Percentiles rank a stretch among this genome's conserved stretches.
phyloP scores from a whole-genome alignment of 2,797 vertebrate species.

The Lacerta agilis region DNA sequence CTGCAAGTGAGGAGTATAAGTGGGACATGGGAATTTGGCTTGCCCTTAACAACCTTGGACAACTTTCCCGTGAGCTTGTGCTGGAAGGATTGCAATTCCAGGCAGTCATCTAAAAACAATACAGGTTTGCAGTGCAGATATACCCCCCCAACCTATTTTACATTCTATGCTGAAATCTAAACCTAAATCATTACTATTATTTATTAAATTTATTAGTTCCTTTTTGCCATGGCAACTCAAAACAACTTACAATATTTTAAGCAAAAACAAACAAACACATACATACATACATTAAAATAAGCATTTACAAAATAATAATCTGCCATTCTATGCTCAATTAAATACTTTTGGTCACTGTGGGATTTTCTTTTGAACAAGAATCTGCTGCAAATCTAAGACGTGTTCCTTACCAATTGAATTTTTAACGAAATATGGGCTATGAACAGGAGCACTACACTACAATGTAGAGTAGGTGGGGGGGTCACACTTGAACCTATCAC shows the following conservation, averaged over 20 bases:
- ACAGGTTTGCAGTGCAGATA: background rate
- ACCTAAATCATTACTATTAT: conserved; percentile 39
- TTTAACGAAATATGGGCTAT: conserved; percentile 75
- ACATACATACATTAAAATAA: too few species aligned
- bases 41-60: background rate
- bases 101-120: background rate
- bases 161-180: conserved; percentile 70
- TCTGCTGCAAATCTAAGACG: conserved; percentile 69
- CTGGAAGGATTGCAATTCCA: background rate
- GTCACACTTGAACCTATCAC: conserved; percentile 75
- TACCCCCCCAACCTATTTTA: conserved; percentile 42
- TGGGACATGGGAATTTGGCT: background rate
- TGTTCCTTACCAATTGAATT: conserved; percentile 75
- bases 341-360: background rate
- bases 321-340: background rate
- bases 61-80: background rate
- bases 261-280: too few species aligned
- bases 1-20: background rate
- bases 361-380: background rate
- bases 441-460: conserved; percentile 75
- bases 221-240: too few species aligned
- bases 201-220: too few species aligned
- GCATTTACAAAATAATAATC: background rate
- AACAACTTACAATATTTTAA: too few species aligned
- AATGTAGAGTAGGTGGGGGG: conserved; percentile 72